Evolutionary conservation across 2,888 invertebrate species (phyloP).

Genomic region (Polylopha cassiicola): DNA sequence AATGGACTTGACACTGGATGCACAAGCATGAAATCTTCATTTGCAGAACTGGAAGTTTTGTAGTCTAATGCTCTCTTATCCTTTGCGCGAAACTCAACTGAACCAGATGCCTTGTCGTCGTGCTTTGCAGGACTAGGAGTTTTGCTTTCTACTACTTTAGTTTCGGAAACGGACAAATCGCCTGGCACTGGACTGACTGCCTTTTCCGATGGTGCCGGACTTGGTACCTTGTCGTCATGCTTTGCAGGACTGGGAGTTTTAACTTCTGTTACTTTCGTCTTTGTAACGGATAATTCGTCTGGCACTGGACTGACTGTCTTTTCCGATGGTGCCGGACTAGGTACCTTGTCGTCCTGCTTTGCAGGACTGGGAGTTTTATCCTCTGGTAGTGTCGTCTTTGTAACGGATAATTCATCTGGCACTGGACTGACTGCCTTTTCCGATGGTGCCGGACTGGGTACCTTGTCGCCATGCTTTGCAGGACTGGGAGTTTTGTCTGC

Average conservation of each 20-base stretch:
- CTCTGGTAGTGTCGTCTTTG: conserved; percentile 10
- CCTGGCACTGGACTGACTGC: conserved; percentile 2
- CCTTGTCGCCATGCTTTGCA: conserved; percentile 17
- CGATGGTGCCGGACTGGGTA: background rate
- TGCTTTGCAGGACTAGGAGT: too few relatives aligned
- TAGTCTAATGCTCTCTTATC: too few relatives aligned
- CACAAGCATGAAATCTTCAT: too few relatives aligned
- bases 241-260: too few relatives aligned
- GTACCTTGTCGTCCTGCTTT: too few relatives aligned
- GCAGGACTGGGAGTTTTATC: conserved; percentile 18
- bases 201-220: conserved; percentile 14
- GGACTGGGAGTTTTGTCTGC: background rate
- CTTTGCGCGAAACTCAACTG: too few relatives aligned
- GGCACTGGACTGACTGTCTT: conserved; percentile 12
- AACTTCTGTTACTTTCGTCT: too few relatives aligned
- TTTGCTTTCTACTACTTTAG: conserved; percentile 5
- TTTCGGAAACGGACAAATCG: conserved; percentile 7
- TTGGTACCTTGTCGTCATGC: background rate
- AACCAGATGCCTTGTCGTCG: too few relatives aligned
- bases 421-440: conserved; percentile 9
- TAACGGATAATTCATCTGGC: conserved; percentile 2
- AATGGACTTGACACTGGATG: too few relatives aligned
- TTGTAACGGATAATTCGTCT: conserved; percentile 2
- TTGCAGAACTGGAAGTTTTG: too few relatives aligned
- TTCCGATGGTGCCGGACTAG: background rate